Conservation (phyloP, 2,113 vertebrate genomes). For the Corythoichthys intestinalis region DNA sequence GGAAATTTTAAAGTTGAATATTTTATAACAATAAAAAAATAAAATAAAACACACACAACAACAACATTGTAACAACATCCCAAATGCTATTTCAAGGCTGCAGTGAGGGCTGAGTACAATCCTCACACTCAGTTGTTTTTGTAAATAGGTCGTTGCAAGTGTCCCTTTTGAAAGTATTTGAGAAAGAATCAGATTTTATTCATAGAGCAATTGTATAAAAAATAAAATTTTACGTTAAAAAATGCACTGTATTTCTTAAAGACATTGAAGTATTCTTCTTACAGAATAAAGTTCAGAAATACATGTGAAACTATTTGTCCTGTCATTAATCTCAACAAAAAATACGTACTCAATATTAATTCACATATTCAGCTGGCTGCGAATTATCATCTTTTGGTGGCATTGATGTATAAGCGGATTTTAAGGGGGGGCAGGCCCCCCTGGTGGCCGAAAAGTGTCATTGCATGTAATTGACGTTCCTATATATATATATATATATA, state of each 20-base stretch:
- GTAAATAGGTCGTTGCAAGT: constrained; percentile 75
- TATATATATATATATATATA: too few species aligned
- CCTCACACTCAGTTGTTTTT: constrained; percentile 54
- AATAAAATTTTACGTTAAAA: constrained; percentile 42
- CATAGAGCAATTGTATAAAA: constrained; percentile 61
- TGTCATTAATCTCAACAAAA: not conserved
- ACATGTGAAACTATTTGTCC: constrained; percentile 19
- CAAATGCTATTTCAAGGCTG: constrained; percentile 37
- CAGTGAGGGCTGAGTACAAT: constrained; percentile 19
- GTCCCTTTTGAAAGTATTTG: constrained; percentile 64
- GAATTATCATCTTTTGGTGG: too few species aligned
- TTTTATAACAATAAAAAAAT: constrained; percentile 67
- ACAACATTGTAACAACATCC: constrained; percentile 45
- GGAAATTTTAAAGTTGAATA: constrained; percentile 63
- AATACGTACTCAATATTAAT: too few species aligned
- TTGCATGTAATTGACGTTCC: too few species aligned
- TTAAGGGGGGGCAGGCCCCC: too few species aligned
- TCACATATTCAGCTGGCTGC: too few species aligned
- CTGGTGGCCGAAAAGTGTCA: too few species aligned
- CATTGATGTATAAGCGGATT: too few species aligned
- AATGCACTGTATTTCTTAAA: constrained; percentile 57
- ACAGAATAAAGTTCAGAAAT: constrained; percentile 74
- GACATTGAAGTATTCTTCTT: constrained; percentile 58
- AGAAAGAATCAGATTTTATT: constrained; percentile 70
- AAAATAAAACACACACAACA: not conserved